Conservation (phyloP, 2,113 vertebrate genomes). For the Aldabrachelys gigantea region DNA sequence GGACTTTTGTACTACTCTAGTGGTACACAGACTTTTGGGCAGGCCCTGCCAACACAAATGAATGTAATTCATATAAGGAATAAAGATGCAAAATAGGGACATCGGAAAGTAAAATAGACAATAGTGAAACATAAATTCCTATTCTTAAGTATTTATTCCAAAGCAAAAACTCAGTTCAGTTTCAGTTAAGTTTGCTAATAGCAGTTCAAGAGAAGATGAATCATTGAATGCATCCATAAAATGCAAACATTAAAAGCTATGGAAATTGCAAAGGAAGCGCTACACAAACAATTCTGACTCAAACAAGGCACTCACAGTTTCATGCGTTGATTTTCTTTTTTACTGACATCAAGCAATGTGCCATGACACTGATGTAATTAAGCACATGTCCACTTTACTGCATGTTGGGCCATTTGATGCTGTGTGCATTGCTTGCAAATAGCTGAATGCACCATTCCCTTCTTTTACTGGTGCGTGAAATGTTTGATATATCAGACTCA, state of each 20-base stretch:
- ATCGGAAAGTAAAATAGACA: neutral
- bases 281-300: neutral
- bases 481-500: neutral
- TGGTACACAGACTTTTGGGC: neutral
- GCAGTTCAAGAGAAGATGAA: neutral
- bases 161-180: neutral
- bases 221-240: neutral
- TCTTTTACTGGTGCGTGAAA: neutral
- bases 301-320: neutral
- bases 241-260: neutral
- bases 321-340: neutral
- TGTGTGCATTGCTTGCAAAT: neutral
- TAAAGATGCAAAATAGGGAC: constrained; percentile 4
- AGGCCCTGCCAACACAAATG: constrained; percentile 10
- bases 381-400: neutral
- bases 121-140: neutral
- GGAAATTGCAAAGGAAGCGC: neutral
- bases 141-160: neutral
- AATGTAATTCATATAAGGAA: neutral
- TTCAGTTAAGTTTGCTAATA: neutral
- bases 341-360: neutral
- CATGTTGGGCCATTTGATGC: neutral
- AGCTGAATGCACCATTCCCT: neutral
- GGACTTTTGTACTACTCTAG: neutral
- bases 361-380: accelerated